These are phyloP conservation scores for Melanostigma gelatinosum DNA, from an alignment of 2,113 vertebrate genomes.

Conservation along the genomic window DNA sequence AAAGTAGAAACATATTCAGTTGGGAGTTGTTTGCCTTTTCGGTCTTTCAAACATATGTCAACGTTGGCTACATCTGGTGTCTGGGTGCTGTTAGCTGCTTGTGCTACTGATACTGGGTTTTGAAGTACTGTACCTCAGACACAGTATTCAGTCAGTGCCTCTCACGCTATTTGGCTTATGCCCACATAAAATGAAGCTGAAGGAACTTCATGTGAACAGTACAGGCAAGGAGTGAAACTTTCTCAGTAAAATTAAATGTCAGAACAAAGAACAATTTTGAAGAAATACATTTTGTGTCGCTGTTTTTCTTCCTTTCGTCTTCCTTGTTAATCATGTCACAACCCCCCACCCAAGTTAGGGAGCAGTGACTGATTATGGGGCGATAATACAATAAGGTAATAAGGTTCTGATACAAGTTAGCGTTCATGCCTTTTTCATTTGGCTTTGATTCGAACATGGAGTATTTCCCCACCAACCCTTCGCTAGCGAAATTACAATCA, in stretches of 20 bases:
- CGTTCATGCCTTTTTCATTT: slow-evolving; percentile 33
- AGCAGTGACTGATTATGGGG: slow-evolving; percentile 5
- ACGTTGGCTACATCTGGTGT: not conserved
- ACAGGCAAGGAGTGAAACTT: not conserved
- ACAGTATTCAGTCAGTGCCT: not conserved
- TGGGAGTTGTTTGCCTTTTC: not conserved
- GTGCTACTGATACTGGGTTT: not conserved
- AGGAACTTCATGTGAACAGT: not conserved
- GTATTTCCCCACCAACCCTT: slow-evolving; percentile 44
- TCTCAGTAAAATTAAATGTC: not conserved
- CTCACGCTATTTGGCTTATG: too few relatives aligned
- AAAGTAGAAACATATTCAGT: not conserved
- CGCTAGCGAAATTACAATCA: slow-evolving; percentile 64
- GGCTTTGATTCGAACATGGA: slow-evolving; percentile 28
- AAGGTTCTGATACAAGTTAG: slow-evolving; percentile 30
- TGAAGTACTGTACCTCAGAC: slow-evolving; percentile 1
- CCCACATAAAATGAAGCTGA: not conserved
- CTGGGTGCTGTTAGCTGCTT: not conserved
- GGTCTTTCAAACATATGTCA: not conserved
- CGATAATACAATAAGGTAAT: slow-evolving; percentile 34
- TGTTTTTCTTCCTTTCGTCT: not conserved
- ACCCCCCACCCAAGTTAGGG: not conserved
- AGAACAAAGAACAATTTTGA: too few relatives aligned
- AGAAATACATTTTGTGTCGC: not conserved
- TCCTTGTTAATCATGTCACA: slow-evolving; percentile 3